Evolutionary conservation across 2,797 vertebrate genomes (phyloP), one percentile per base, ranked within the genome.

Genomic region (Rhabdophis nuchalis): DNA sequence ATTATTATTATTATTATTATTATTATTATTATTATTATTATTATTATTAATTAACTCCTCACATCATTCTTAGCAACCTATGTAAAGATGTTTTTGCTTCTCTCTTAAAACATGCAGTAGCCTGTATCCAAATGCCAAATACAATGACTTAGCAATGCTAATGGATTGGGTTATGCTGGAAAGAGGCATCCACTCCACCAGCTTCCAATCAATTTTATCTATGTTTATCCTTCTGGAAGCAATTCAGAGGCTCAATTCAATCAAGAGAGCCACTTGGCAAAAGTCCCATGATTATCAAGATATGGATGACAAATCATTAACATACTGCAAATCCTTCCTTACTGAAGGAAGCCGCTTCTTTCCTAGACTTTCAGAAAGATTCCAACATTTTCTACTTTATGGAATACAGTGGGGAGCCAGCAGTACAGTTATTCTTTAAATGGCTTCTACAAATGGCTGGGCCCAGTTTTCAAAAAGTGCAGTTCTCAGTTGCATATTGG

Each of bases 231-330:
- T 90, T n/a, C 68, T 93, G 1, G 0, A 94, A 95, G 92, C 53
- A 94, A 87, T 86, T 89, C 85, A 89, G 0, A 0, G 72, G n/a
- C 20, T 85, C 86, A 10, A 25, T 88, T 89, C 0, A 92, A 52
- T 94, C 85, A 94, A 53, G 91, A 92, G 91, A 82, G 91, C 0
- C 0, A 61, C 91, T 77, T 86, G 89, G 61, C 7, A 53, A 11
- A 77, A 53, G 90, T 96, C 89, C 89, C 10, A 20, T 13, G 77
- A 91, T 52, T 91, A 25, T 61, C 52, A 91, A 91, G 95, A 29
- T 93, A 92, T 53, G 68, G 91, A 93, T 0, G 1, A 36, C 86
- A 88, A 93, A 61, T 61, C 89, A 57, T 85, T 93, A 95, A 93
- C 41, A 54, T 86, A 91, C 41, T 94, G 91, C 88, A 94, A 90